Base-by-base conservation (phyloP, 2,113 vertebrate species). In the Pongo abelii region DNA sequence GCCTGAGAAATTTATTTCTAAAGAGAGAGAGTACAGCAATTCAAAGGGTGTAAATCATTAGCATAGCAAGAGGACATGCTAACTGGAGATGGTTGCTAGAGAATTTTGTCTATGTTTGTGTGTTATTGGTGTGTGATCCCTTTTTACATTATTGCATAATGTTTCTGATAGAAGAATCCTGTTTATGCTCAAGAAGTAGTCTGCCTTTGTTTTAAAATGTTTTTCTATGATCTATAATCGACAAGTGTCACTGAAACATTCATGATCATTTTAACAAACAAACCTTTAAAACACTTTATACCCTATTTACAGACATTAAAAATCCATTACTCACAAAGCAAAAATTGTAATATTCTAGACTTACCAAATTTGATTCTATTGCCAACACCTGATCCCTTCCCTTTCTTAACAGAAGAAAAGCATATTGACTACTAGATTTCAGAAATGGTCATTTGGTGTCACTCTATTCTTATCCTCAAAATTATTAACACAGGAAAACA, bases 401-500 rank as follows among this genome's bases (percentile, higher is more conserved):
- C 20, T 85, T 74, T 74, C 48, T 92, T 95, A 59, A 38, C 5
- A 96, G 35, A 86, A 88, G 81, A 77, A 93, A 89, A 74, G 22
- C 22, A 20, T 77, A 40, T 48, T 78, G 88, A 93, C 80, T 74
- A 61, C 48, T 55, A 75, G 81, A n/a, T 84, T 89, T 74, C 17
- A 75, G 83, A 96, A 94, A 78, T 70, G 91, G 81, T 92, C 81
- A 86, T 48, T 92, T 92, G 70, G 67, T 91, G 88, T 95, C 70
- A 94, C 61, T 77, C n/a, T 97, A 7, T 46, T 93, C 70, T 95
- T 75, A 85, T 57, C 48, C 48, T 79, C 55, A 81, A 69, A 72
- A 80, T 87, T 93, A 94, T 96, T 86, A 92, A 50, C 90, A 43
- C 80, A 74, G 70, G 35, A 75, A 97, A 94, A 84, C 32, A 95